A percentile compares a stretch with the other conserved stretches of the same genome.
Conservation (phyloP, 2,888 invertebrate species). For the Acheta domesticus region DNA sequence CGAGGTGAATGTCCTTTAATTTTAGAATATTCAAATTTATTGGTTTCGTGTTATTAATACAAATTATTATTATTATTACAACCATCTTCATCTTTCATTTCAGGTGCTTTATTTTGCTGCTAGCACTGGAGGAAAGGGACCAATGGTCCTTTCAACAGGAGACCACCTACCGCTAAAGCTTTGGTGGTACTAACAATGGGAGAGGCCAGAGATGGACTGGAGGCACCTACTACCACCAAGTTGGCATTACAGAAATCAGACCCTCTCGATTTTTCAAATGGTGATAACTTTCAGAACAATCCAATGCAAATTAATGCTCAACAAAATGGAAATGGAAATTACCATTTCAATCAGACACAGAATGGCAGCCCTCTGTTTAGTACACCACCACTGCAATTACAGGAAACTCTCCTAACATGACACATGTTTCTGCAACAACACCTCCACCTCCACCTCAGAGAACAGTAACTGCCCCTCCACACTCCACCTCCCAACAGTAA, state of each 20-base stretch:
- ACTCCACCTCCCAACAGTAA: background rate
- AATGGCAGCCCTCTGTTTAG: background rate
- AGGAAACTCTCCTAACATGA: background rate
- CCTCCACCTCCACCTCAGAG: constrained; percentile 3
- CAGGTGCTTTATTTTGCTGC: background rate
- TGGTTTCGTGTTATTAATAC: background rate
- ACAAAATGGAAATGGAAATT: background rate
- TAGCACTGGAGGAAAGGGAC: background rate
- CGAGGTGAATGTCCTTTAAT: constrained; percentile 46
- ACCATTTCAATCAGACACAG: background rate
- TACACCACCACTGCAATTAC: background rate
- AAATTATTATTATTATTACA: background rate
- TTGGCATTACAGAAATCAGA: background rate
- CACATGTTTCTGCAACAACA: background rate
- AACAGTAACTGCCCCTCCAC: background rate
- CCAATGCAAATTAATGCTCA: background rate
- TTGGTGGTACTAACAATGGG: background rate
- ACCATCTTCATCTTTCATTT: background rate
- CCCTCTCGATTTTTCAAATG: background rate
- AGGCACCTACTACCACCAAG: background rate
- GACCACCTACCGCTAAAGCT: background rate
- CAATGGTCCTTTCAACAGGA: background rate
- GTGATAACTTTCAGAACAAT: background rate
- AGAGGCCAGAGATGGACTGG: background rate
- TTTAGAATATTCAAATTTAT: background rate